phyloP scores from a whole-genome alignment of 2,797 vertebrate genomes.

The Sebastes hopkinsi region DNA sequence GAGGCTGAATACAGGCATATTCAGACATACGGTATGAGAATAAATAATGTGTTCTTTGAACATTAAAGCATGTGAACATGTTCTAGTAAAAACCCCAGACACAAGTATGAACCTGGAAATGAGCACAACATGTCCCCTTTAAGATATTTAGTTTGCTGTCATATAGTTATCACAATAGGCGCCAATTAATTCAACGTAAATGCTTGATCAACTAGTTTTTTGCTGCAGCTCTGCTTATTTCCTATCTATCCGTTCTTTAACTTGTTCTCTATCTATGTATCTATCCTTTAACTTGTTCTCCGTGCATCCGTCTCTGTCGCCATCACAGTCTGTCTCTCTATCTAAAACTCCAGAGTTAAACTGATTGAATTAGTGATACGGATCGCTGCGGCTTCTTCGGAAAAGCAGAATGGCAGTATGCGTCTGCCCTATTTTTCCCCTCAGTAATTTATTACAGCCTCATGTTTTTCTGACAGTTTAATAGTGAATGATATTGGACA shows the following conservation, averaged over 20 bases:
- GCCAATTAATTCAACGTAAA: neutral
- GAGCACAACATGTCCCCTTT: neutral
- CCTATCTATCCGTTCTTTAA: no score
- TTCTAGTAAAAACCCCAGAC: no score
- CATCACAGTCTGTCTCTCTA: neutral
- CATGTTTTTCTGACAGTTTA: slow-evolving; percentile 76
- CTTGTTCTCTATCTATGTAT: neutral
- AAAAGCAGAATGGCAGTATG: slow-evolving; percentile 38
- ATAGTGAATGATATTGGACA: slow-evolving; percentile 77
- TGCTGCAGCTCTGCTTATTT: no score
- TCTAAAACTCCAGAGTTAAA: slow-evolving; percentile 25
- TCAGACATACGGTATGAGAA: neutral
- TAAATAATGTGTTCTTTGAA: neutral
- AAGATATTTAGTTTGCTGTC: no score
- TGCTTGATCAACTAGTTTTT: neutral
- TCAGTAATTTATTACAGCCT: slow-evolving; percentile 73
- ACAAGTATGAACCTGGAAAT: neutral
- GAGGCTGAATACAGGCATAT: neutral
- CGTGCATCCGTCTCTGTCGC: neutral
- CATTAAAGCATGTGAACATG: neutral
- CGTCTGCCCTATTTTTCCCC: slow-evolving; percentile 25
- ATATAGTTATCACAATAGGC: neutral
- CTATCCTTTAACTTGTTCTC: neutral
- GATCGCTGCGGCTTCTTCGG: slow-evolving; percentile 36
- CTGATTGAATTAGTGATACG: slow-evolving; percentile 59